These are phyloP conservation scores for Acromyrmex echinatior DNA, from an alignment of 1,140 invertebrate species.

Conservation along the genomic window DNA sequence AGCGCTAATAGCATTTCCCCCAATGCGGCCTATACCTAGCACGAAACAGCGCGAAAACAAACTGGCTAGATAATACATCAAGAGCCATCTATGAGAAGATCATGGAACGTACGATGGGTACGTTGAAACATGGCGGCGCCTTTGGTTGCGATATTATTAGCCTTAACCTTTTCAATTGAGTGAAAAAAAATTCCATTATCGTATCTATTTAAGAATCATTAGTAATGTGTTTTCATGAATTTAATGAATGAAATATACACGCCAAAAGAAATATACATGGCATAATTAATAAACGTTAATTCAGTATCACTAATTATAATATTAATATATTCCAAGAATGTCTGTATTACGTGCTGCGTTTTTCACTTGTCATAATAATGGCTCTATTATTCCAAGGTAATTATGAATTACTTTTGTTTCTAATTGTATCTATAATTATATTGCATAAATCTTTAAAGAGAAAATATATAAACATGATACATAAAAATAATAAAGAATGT, in stretches of 20 bases:
- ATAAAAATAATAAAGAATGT: constrained; percentile 64
- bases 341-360: constrained; percentile 69
- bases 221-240: neutral
- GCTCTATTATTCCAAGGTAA: constrained; percentile 63
- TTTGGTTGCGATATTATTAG: constrained; percentile 51
- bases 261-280: neutral
- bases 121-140: constrained; percentile 49
- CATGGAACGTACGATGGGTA: neutral
- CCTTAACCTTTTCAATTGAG: constrained; percentile 1
- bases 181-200: neutral
- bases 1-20: no score
- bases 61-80: neutral
- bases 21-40: no score
- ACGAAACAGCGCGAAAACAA: neutral
- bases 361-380: constrained; percentile 57
- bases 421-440: neutral
- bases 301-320: constrained; percentile 15
- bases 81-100: constrained; percentile 33
- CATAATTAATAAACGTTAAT: neutral
- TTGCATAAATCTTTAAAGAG: neutral
- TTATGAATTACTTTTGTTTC: constrained; percentile 1
- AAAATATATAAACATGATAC: neutral
- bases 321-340: constrained; percentile 62
- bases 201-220: neutral
- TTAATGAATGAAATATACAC: neutral